Evolutionary conservation across 2,113 vertebrate genomes (phyloP).

Genomic region (Apteryx owenii): DNA sequence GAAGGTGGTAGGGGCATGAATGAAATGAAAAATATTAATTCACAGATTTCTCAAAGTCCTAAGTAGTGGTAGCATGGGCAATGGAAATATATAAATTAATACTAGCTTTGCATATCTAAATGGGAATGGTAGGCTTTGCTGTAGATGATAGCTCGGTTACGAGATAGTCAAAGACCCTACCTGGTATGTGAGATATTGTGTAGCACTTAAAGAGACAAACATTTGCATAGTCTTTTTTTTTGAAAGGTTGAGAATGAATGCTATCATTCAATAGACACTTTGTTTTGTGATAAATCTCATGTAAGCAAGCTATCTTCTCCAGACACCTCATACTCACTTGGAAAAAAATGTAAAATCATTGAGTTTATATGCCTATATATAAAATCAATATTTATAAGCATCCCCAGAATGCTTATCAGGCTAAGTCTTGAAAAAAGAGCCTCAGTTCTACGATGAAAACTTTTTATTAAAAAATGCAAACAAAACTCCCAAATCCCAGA

Average conservation of each 20-base stretch:
- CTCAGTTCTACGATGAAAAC: not conserved
- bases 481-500: rapidly evolving
- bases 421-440: not conserved
- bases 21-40: not conserved
- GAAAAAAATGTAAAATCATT: not conserved
- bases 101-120: not conserved
- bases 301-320: not conserved
- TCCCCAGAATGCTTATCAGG: not conserved
- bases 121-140: not conserved
- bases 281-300: not conserved
- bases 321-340: not conserved
- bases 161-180: not conserved
- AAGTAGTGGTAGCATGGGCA: not conserved
- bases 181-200: not conserved
- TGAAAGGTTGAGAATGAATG: not conserved
- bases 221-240: not conserved
- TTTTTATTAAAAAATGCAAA: not conserved
- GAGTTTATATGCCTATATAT: not conserved
- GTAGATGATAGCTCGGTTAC: not conserved
- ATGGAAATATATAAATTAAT: not conserved
- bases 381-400: not conserved
- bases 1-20: too few relatives aligned
- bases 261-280: not conserved
- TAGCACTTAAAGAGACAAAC: not conserved
- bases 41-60: not conserved